Evolutionary conservation across 2,888 invertebrate species (phyloP), one percentile per base, ranked within the genome.

Genomic region (Drosophila ezoana): DNA sequence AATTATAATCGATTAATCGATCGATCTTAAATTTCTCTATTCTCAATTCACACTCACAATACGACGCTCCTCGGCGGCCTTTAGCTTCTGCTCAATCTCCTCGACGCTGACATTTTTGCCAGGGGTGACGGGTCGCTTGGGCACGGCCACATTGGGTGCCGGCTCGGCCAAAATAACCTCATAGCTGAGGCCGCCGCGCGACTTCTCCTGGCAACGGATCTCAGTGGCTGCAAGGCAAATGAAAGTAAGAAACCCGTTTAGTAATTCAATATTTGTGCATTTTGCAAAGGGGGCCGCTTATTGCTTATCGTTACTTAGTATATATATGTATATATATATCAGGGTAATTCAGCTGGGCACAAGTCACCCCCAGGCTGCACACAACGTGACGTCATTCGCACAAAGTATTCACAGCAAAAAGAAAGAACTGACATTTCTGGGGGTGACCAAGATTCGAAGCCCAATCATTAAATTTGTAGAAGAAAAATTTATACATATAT

Each of bases 21-120:
- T 49, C n/a, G 33, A 23, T 35, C 9, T 38, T n/a, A 0, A 18
- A 16, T 16, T 11, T 6, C 18, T 11, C 3, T 11, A 5, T 0
- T 2, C 23, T 37, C 9, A 9, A 10, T 16, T 47, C 33, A 18
- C 44, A 93, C 94, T 93, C 92, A 97, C 97, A 94, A 96, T 94
- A 94, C 98, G 96, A 92, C 98, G 95, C 92, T 98, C 98, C 91
- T 98, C 98, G 48, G 98, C 98, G 13, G 97, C 97, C 93, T 96
- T 96, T 58, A 98, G 94, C 92, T 98, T 98, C 91, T 97, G 97
- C 91, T 97, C 96, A 87, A 98, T 98, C 90, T 97, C 96, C 91
- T 97, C 97, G 57, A 95, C 96, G 61, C 97, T 96, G 71, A 96
- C 94, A 79, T 94, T 95, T 90, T 95, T 95, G 89, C 94, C 94